These are phyloP conservation scores for Aphelinus atriplicis DNA, from an alignment of 1,140 invertebrate species.

Conservation along the genomic window DNA sequence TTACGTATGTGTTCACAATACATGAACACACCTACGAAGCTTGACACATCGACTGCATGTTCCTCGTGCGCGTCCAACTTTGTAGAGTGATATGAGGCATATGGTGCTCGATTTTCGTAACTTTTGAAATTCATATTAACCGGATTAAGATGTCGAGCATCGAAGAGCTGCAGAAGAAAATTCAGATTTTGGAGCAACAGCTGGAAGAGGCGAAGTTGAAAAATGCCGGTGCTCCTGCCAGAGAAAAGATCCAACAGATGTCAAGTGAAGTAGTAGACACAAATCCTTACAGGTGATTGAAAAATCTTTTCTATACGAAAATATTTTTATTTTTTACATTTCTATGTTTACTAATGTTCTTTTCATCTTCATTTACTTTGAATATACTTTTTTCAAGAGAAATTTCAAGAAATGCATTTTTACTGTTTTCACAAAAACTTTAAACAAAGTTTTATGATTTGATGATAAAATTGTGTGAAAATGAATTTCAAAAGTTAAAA, in stretches of 20 bases:
- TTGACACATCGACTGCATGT: not conserved
- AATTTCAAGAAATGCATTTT: not conserved
- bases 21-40: not conserved
- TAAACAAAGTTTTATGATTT: too few species aligned
- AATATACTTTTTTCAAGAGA: conserved; percentile 12
- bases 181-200: conserved; percentile 70
- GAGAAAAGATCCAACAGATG: conserved; percentile 73
- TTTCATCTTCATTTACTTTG: conserved; percentile 20
- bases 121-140: too few species aligned
- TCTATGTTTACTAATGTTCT: too few species aligned
- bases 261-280: conserved; percentile 94
- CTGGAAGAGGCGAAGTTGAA: conserved; percentile 61
- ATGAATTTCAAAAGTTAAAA: too few species aligned
- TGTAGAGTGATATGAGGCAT: conserved; percentile 2
- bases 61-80: not conserved
- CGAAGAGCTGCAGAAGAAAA: conserved; percentile 55
- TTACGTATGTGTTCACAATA: not conserved
- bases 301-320: not conserved
- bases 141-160: conserved; percentile 46
- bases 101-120: conserved; percentile 13
- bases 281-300: conserved; percentile 93
- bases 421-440: too few species aligned
- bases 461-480: too few species aligned
- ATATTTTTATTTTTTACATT: too few species aligned
- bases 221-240: conserved; percentile 44